Conservation (phyloP, 2,888 invertebrate species). For the Stratiomys singularior region DNA sequence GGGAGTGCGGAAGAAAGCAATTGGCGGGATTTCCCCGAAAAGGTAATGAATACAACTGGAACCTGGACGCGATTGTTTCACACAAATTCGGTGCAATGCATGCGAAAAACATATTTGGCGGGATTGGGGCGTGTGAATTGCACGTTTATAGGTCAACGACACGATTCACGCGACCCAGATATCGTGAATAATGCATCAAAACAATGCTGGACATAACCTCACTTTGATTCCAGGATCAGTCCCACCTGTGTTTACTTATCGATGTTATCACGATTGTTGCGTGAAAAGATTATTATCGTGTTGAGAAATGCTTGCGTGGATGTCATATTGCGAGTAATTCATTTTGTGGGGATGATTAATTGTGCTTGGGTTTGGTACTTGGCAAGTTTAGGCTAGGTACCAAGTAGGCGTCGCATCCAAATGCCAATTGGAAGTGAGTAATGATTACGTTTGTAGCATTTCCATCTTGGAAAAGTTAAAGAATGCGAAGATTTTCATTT, state of each 20-base stretch:
- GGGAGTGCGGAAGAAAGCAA: constrained; percentile 42
- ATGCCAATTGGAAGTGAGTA: too few species aligned
- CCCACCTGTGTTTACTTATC: constrained; percentile 31
- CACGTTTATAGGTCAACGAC: constrained; percentile 28
- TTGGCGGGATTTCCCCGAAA: constrained; percentile 43
- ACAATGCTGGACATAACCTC: constrained; percentile 32
- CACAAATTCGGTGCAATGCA: not conserved
- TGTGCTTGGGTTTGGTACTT: too few species aligned
- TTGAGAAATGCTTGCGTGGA: not conserved
- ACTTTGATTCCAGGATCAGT: constrained; percentile 20
- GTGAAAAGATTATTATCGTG: not conserved
- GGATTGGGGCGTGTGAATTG: not conserved
- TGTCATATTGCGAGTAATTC: too few species aligned
- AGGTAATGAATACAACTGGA: constrained; percentile 18
- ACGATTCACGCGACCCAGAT: constrained; percentile 8
- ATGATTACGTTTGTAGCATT: too few species aligned
- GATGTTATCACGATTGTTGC: constrained; percentile 1
- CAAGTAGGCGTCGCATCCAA: too few species aligned
- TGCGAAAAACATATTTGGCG: not conserved
- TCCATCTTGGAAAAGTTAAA: too few species aligned
- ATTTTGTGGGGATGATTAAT: too few species aligned
- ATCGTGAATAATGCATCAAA: constrained; percentile 28
- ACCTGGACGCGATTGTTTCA: not conserved
- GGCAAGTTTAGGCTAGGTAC: too few species aligned
- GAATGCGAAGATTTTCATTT: too few species aligned